These are phyloP conservation scores for Ruditapes philippinarum DNA, from an alignment of 1,140 invertebrate genomes.

Conservation along the genomic window DNA sequence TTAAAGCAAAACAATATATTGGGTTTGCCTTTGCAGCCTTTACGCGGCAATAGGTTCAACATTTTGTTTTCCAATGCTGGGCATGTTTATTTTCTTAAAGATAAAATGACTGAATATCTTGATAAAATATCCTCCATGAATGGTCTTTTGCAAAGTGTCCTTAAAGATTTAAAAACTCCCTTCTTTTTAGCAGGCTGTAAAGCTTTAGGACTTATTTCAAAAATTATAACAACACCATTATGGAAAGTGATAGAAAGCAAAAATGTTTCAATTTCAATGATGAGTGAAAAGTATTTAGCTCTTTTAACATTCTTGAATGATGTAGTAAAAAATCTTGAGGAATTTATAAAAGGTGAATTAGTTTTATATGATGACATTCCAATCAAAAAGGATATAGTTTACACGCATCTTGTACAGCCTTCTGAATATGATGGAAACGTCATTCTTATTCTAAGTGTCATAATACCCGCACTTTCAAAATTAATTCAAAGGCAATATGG, in stretches of 20 bases:
- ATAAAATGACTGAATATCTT: slow-evolving; percentile 13
- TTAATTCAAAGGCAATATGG: slow-evolving; percentile 4
- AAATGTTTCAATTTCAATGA: slow-evolving; percentile 19
- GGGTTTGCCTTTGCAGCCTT: neutral
- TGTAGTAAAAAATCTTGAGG: neutral
- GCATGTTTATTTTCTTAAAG: slow-evolving; percentile 1
- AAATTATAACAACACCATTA: slow-evolving; percentile 65
- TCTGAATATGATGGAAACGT: neutral
- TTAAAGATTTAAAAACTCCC: slow-evolving; percentile 42
- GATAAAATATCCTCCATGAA: neutral
- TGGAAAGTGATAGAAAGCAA: slow-evolving; percentile 64
- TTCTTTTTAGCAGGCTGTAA: too few species aligned
- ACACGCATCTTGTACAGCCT: neutral
- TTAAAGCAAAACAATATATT: neutral
- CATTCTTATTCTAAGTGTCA: neutral
- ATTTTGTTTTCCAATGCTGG: slow-evolving; percentile 46
- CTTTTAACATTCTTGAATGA: slow-evolving; percentile 3
- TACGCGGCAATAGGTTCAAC: slow-evolving; percentile 13
- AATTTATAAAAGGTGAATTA: neutral
- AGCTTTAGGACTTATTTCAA: slow-evolving; percentile 59
- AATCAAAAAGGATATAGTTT: neutral
- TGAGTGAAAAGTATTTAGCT: slow-evolving; percentile 23
- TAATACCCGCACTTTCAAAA: neutral
- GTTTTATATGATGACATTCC: neutral
- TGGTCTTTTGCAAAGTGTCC: slow-evolving; percentile 38